phyloP scores from a whole-genome alignment of 2,113 vertebrate species.

The Uropsilus gracilis region DNA sequence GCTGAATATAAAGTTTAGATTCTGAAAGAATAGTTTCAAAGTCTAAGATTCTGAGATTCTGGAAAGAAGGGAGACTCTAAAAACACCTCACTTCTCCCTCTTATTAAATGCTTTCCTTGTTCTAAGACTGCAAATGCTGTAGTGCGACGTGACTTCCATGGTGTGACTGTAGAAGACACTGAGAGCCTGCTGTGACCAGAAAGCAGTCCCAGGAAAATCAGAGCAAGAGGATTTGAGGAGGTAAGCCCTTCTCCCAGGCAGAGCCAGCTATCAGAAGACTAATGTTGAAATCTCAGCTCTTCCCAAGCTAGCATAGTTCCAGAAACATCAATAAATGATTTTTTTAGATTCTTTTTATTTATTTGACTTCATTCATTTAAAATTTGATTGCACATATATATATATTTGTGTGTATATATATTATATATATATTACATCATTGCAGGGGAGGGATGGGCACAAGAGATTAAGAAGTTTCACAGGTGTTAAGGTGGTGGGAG shows the following conservation, averaged over 20 bases:
- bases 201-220: background rate
- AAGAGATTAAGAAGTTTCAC: no score
- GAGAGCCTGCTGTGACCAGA: background rate
- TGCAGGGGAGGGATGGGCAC: no score
- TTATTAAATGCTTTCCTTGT: constrained; percentile 80
- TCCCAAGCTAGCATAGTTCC: background rate
- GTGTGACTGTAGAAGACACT: no score
- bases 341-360: no score
- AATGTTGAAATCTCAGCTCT: background rate
- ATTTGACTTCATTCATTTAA: no score
- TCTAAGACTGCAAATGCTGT: constrained; percentile 78
- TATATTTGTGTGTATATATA: no score
- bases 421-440: no score
- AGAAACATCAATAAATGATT: background rate
- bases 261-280: background rate
- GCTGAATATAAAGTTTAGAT: constrained; percentile 51
- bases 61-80: constrained; percentile 58
- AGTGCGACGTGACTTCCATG: constrained; percentile 83
- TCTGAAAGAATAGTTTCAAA: constrained; percentile 78
- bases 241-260: background rate
- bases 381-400: no score
- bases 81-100: constrained; percentile 68
- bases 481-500: no score
- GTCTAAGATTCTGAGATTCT: no score
- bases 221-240: background rate